Evolutionary conservation across 2,797 vertebrate species (phyloP).

Genomic region (Melopsittacus undulatus): DNA sequence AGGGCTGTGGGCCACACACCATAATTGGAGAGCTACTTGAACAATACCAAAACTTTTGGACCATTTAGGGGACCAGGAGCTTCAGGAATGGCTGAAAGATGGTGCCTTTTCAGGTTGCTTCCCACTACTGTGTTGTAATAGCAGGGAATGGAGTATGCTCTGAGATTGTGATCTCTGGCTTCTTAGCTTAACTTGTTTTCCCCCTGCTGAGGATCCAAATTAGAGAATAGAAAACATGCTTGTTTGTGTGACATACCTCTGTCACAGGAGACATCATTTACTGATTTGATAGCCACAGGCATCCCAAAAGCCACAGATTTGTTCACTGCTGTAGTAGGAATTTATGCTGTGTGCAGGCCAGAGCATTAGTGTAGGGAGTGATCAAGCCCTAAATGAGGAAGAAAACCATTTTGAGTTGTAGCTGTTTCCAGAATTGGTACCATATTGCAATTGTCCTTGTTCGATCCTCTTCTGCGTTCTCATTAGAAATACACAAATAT

Average conservation of each 20-base stretch:
- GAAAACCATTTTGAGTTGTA: not conserved
- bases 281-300: not conserved
- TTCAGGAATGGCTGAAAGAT: not conserved
- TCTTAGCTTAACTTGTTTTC: not conserved
- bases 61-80: not conserved
- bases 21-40: not conserved
- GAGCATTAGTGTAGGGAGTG: not conserved
- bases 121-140: rapidly evolving
- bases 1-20: not conserved
- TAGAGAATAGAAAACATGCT: not conserved
- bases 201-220: not conserved
- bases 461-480: not conserved
- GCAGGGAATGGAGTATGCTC: not conserved
- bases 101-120: not conserved
- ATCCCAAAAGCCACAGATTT: not conserved
- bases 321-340: not conserved
- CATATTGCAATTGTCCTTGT: not conserved
- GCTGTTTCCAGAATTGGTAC: not conserved
- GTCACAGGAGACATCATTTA: not conserved
- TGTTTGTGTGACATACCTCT: not conserved
- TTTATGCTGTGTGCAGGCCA: not conserved
- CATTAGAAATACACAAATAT: not conserved
- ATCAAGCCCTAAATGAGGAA: not conserved
- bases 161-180: not conserved
- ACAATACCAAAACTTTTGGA: not conserved